A percentile compares a stretch with the other conserved stretches of the same genome.
phyloP scores from a whole-genome alignment of 2,888 invertebrate genomes.

The Branchellion lobata region DNA sequence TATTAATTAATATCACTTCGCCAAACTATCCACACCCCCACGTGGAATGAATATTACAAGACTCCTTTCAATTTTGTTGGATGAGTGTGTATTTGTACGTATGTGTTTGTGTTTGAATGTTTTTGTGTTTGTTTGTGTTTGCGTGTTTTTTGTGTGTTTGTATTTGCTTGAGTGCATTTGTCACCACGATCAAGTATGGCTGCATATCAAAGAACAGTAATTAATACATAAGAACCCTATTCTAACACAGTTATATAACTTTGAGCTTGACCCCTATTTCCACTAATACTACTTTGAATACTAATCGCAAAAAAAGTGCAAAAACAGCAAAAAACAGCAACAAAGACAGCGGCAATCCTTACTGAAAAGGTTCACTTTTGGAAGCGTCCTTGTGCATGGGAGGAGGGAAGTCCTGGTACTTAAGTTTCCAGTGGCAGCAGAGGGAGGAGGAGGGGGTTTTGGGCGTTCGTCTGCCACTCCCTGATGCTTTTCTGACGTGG shows the following conservation, averaged over 20 bases:
- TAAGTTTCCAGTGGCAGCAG: constrained; percentile 42
- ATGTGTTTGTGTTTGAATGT: constrained; percentile 7
- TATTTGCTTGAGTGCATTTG: neutral
- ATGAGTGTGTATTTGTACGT: neutral
- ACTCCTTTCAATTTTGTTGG: no score
- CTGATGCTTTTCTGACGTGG: constrained; percentile 1
- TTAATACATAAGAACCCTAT: no score
- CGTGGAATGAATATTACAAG: no score
- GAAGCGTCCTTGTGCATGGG: neutral
- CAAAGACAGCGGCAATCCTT: neutral
- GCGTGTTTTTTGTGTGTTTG: constrained; percentile 20
- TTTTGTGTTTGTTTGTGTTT: neutral
- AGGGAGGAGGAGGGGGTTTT: constrained; percentile 29
- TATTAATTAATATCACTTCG: no score
- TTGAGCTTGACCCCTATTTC: no score
- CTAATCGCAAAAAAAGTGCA: no score
- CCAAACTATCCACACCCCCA: no score
- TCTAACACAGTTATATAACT: no score
- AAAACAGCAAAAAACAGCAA: no score
- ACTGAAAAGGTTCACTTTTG: constrained; percentile 38
- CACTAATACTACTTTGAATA: no score
- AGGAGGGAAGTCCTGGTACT: constrained; percentile 43
- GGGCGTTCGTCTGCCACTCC: neutral
- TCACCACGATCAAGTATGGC: no score
- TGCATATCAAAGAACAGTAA: no score